Evolutionary conservation across 2,797 vertebrate species (phyloP), one percentile per base, ranked within the genome.

Genomic region (Microctenopoma lineatum): DNA sequence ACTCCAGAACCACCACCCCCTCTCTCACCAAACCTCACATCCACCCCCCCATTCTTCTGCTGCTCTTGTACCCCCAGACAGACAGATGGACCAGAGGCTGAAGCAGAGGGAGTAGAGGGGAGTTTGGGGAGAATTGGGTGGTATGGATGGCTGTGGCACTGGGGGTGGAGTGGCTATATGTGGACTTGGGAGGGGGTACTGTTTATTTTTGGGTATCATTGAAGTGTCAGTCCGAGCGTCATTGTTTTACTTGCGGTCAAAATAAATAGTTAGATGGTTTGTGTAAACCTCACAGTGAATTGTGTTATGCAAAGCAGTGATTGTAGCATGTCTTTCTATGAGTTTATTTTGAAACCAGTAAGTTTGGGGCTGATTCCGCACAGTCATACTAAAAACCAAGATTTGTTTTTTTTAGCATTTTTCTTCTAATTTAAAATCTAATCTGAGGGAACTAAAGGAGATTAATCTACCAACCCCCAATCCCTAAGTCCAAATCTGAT

Each of bases 81-180:
- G 90, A 92, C 92, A 92, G 92, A 93, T 92, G 91, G 92, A 92
- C 89, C 86, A 77, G 70, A 70, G 74, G 71, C 59, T 77, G 70
- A 61, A 67, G 72, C 75, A 66, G 81, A 78, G 81, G 84, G 84
- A 80, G 81, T 75, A 81, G 79, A 81, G 68, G 34, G 64, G 80
- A 71, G 66, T 79, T 79, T 84, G 63, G 29, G 79, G 71, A 81
- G 79, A 66, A 53, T 36, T 63, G 73, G 75, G 65, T 84, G 77
- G 78, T 78, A 59, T 62, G 77, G 68, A 41, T 57, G 71, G 75
- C 70, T 70, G 70, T 77, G 66, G 77, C 64, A 75, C 55, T 1
- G 55, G 73, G 83, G 84, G 79, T 66, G 66, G 66, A 75, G 80
- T 50, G 58, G 62, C 56, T 82, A n/a, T 68, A 69, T 66, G 66